Conservation (phyloP, 2,888 invertebrate genomes). For the Trichopria drosophilae region DNA sequence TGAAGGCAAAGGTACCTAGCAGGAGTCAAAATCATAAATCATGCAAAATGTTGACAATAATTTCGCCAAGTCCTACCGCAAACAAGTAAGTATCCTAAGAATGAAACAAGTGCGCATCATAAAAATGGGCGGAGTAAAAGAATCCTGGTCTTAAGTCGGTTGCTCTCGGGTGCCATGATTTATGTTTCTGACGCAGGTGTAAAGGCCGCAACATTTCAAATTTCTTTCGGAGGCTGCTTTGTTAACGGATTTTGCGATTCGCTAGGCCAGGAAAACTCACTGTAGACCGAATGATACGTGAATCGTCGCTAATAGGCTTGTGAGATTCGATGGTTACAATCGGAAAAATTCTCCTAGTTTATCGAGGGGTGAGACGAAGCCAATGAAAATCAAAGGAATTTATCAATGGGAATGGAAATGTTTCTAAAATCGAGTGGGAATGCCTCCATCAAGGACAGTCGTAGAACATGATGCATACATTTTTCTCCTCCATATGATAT, state of each 20-base stretch:
- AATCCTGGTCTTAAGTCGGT: too few species aligned
- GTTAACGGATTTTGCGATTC: slow-evolving; percentile 44
- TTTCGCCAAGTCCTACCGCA: too few species aligned
- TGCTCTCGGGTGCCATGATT: slow-evolving; percentile 44
- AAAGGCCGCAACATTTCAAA: slow-evolving; percentile 42
- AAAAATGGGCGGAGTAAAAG: too few species aligned
- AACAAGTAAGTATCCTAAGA: too few species aligned
- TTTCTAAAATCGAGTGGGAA: not conserved
- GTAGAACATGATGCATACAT: not conserved
- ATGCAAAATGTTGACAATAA: too few species aligned
- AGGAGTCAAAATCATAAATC: too few species aligned
- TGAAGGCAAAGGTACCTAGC: too few species aligned
- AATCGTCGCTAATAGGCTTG: slow-evolving; percentile 48
- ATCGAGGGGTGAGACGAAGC: slow-evolving; percentile 10
- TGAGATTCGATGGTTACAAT: too few species aligned
- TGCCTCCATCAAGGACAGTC: not conserved
- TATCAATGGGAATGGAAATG: not conserved
- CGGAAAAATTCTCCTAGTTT: slow-evolving; percentile 39
- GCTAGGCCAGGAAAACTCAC: slow-evolving; percentile 38
- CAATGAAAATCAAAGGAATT: not conserved
- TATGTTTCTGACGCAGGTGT: slow-evolving; percentile 51
- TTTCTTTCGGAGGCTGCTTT: slow-evolving; percentile 36
- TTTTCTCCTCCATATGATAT: too few species aligned
- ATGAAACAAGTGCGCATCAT: too few species aligned
- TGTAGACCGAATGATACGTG: slow-evolving; percentile 23